Evolutionary conservation across 2,888 invertebrate genomes (phyloP).

Genomic region (Oxytorus armatus): DNA sequence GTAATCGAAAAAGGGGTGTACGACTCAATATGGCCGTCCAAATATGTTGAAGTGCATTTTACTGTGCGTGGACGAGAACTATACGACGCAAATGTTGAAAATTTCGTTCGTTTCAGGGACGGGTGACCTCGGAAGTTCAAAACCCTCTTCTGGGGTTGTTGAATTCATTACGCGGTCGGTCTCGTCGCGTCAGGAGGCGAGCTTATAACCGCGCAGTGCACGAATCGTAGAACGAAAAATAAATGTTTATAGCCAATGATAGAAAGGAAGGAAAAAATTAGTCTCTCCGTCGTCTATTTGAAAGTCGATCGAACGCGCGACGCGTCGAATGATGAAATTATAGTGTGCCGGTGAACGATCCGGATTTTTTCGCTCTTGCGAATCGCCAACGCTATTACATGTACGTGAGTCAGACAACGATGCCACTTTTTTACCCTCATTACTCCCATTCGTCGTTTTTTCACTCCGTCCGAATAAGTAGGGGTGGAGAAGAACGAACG

Average conservation of each 20-base stretch:
- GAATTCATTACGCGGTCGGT: conserved; percentile 30
- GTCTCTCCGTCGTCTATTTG: neutral
- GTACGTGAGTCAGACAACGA: conserved; percentile 55
- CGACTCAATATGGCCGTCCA: conserved; percentile 19
- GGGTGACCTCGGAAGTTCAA: conserved; percentile 40
- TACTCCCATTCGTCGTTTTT: conserved; percentile 1
- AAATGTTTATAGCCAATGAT: neutral
- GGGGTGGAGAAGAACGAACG: conserved; percentile 46
- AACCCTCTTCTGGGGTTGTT: conserved; percentile 30
- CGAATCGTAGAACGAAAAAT: neutral
- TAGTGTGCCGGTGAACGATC: neutral
- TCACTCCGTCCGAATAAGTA: neutral
- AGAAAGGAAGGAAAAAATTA: neutral
- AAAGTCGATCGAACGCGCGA: too few species aligned
- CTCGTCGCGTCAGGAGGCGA: too few species aligned
- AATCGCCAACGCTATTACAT: neutral
- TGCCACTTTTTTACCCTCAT: conserved; percentile 25
- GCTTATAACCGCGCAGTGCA: too few species aligned
- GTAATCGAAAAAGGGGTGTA: neutral
- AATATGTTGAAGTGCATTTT: conserved; percentile 10
- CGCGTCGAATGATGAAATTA: conserved; percentile 2
- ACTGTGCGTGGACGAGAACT: neutral
- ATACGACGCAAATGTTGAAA: neutral
- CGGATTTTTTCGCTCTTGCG: conserved; percentile 17
- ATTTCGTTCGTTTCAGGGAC: conserved; percentile 13